Evolutionary conservation across 2,797 vertebrate species (phyloP).

Genomic region (Champsocephalus gunnari): DNA sequence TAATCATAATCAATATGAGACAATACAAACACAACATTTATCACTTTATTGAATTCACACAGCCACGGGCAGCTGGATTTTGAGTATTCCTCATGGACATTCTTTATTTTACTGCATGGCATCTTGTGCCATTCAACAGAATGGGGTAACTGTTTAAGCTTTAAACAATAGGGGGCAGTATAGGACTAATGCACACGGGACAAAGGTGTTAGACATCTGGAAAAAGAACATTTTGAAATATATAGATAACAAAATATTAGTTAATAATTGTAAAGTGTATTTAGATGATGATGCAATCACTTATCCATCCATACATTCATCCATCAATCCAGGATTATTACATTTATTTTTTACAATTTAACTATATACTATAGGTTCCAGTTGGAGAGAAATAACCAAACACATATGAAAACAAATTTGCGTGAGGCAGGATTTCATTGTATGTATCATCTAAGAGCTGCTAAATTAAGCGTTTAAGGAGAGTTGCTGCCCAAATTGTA

Average conservation of each 20-base stretch:
- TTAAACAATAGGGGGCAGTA: conserved; percentile 31
- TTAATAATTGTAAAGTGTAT: background rate
- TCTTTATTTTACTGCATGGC: background rate
- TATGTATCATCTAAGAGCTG: background rate
- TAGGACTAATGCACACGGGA: conserved; percentile 7
- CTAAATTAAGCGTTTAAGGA: background rate
- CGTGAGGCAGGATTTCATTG: background rate
- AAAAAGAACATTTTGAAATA: background rate
- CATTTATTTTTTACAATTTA: background rate
- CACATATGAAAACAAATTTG: background rate
- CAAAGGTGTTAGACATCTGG: background rate
- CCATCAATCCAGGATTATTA: background rate
- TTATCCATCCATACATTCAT: background rate
- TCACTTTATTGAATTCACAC: background rate
- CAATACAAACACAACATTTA: conserved; percentile 1
- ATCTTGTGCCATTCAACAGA: background rate
- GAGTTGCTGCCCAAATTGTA: background rate
- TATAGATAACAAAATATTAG: background rate
- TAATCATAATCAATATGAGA: background rate
- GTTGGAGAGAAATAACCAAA: background rate
- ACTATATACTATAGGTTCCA: background rate
- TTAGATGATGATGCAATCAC: background rate
- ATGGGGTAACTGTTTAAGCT: background rate
- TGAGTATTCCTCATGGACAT: background rate
- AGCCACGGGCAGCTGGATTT: background rate